Conservation (phyloP, 1,140 invertebrate genomes). For the Bombus confusus region DNA sequence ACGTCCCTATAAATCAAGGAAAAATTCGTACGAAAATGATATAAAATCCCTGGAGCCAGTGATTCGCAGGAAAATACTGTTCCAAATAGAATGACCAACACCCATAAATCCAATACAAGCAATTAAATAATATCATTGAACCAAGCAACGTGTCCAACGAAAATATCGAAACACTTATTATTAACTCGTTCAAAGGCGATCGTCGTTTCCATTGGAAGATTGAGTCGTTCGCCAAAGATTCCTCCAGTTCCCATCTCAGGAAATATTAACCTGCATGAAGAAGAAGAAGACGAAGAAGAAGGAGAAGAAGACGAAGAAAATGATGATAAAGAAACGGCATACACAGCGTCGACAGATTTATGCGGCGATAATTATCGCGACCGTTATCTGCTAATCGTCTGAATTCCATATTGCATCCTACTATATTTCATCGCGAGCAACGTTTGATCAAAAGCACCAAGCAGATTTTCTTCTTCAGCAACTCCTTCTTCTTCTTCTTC, state of each 20-base stretch:
- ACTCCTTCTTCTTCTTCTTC: background rate
- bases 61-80: background rate
- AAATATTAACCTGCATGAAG: constrained; percentile 8
- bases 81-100: background rate
- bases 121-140: background rate
- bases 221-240: constrained; percentile 14
- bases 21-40: too few relatives aligned
- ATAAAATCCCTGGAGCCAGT: too few relatives aligned
- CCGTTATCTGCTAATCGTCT: constrained; percentile 52
- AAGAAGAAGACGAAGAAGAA: too few relatives aligned
- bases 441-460: constrained; percentile 21
- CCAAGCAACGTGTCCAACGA: constrained; percentile 1
- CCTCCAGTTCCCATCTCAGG: background rate
- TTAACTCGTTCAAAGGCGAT: constrained; percentile 9
- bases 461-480: background rate
- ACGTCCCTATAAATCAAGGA: too few relatives aligned
- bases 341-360: constrained; percentile 51
- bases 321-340: constrained; percentile 19
- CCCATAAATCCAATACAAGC: background rate
- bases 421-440: constrained; percentile 23
- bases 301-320: background rate
- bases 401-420: constrained; percentile 43
- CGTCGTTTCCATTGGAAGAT: background rate
- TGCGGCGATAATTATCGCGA: constrained; percentile 54
- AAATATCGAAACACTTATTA: constrained; percentile 43